A percentile compares a stretch with the other conserved stretches of the same genome.
Conservation (phyloP, 2,888 invertebrate species). For the Philopedon plagiatum region DNA sequence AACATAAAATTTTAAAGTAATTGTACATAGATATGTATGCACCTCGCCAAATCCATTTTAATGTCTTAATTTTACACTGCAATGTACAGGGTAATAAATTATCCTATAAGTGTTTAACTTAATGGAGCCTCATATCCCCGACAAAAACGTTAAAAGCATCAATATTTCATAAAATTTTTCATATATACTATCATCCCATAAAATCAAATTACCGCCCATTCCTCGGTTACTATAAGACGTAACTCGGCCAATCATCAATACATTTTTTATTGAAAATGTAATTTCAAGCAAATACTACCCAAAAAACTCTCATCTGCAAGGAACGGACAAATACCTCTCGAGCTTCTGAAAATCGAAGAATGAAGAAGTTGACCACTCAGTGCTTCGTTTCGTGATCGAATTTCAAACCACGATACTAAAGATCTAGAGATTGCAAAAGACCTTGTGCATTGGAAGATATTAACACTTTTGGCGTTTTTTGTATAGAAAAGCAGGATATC, state of each 20-base stretch:
- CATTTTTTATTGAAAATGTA: conserved; percentile 33
- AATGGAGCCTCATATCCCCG: conserved; percentile 13
- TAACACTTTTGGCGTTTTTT: too few species aligned
- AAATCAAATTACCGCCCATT: conserved; percentile 37
- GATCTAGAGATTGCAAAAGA: background rate
- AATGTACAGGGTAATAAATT: conserved; percentile 18
- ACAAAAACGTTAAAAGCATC: conserved; percentile 26
- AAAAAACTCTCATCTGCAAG: conserved; percentile 21
- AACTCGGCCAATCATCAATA: conserved; percentile 13
- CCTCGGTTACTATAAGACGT: conserved; percentile 1
- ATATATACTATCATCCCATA: conserved; percentile 18
- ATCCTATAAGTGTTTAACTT: conserved; percentile 28
- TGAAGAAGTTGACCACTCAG: conserved; percentile 26
- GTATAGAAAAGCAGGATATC: too few species aligned
- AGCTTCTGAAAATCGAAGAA: conserved; percentile 40
- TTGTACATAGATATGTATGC: background rate
- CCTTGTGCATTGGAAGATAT: too few species aligned
- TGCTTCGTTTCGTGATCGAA: background rate
- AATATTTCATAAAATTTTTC: conserved; percentile 32
- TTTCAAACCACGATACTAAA: background rate
- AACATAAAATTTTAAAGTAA: conserved; percentile 6
- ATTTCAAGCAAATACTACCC: conserved; percentile 38
- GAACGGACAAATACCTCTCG: conserved; percentile 29
- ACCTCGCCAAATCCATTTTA: background rate
- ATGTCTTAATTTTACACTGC: conserved; percentile 25